Conservation (phyloP, 2,113 vertebrate species). For the Oreochromis niloticus region DNA sequence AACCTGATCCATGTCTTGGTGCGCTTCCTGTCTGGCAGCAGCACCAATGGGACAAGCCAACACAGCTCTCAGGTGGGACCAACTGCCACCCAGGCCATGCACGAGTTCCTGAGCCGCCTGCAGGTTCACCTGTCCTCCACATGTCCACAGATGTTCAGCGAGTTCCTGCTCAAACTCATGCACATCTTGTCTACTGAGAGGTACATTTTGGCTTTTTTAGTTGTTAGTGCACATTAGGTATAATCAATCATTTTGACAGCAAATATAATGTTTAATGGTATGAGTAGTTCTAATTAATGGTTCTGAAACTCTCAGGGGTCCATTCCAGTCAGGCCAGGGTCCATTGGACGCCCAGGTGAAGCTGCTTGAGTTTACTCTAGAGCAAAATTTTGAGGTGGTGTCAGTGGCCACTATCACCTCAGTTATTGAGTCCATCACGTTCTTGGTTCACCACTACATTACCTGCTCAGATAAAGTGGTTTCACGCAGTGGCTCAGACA, state of each 20-base stretch:
- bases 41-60: slow-evolving; percentile 92
- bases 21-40: slow-evolving; percentile 95
- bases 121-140: slow-evolving; percentile 97
- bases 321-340: slow-evolving; percentile 94
- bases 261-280: neutral
- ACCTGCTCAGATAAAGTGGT: slow-evolving; percentile 95
- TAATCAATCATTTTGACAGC: neutral
- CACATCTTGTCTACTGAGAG: slow-evolving; percentile 97
- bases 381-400: slow-evolving; percentile 97
- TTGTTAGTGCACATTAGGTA: neutral
- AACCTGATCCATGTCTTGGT: slow-evolving; percentile 92
- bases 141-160: slow-evolving; percentile 97
- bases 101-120: slow-evolving; percentile 92
- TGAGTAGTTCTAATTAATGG: neutral
- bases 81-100: slow-evolving; percentile 98
- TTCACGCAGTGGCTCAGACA: slow-evolving; percentile 94
- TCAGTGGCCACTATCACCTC: slow-evolving; percentile 93
- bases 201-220: slow-evolving; percentile 54
- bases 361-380: slow-evolving; percentile 92
- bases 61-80: slow-evolving; percentile 98
- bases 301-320: slow-evolving; percentile 72
- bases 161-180: slow-evolving; percentile 94
- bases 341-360: slow-evolving; percentile 97
- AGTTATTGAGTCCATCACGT: slow-evolving; percentile 95
- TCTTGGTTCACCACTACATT: slow-evolving; percentile 97